phyloP scores from a whole-genome alignment of 2,113 vertebrate genomes.

The Garra rufa region DNA sequence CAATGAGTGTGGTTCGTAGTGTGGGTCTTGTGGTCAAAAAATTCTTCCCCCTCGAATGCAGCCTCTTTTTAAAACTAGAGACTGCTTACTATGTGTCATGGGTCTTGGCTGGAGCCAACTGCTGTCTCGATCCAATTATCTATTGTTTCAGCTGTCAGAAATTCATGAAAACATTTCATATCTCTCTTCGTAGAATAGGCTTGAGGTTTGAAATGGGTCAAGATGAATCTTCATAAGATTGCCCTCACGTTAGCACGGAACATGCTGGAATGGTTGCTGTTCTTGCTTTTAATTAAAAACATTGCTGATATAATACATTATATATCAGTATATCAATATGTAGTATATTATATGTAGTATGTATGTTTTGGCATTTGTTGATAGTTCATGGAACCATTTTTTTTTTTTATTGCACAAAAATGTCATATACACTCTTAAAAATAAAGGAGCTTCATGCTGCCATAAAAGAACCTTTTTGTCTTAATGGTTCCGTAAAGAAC shows the following conservation, averaged over 20 bases:
- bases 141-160: slow-evolving; percentile 59
- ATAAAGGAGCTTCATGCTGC: too few relatives aligned
- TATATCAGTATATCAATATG: neutral
- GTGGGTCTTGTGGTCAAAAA: slow-evolving; percentile 41
- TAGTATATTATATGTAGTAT: neutral
- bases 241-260: neutral
- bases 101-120: slow-evolving; percentile 62
- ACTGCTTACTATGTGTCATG: slow-evolving; percentile 59
- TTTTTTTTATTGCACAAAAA: neutral
- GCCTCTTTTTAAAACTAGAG: slow-evolving; percentile 48
- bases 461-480: too few relatives aligned
- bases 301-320: too few relatives aligned
- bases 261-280: neutral
- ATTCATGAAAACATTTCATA: slow-evolving; percentile 54
- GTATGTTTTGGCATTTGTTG: neutral
- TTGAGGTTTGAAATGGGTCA: slow-evolving; percentile 17
- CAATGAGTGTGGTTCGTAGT: slow-evolving; percentile 62
- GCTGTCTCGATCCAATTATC: slow-evolving; percentile 64
- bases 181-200: slow-evolving; percentile 43
- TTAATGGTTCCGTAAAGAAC: too few relatives aligned
- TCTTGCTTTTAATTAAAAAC: too few relatives aligned
- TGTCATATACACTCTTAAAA: too few relatives aligned
- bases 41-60: slow-evolving; percentile 22
- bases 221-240: neutral
- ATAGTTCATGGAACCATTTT: neutral